These are phyloP conservation scores for Mimumesa dahlbomi DNA, from an alignment of 2,888 invertebrate genomes.

Conservation along the genomic window DNA sequence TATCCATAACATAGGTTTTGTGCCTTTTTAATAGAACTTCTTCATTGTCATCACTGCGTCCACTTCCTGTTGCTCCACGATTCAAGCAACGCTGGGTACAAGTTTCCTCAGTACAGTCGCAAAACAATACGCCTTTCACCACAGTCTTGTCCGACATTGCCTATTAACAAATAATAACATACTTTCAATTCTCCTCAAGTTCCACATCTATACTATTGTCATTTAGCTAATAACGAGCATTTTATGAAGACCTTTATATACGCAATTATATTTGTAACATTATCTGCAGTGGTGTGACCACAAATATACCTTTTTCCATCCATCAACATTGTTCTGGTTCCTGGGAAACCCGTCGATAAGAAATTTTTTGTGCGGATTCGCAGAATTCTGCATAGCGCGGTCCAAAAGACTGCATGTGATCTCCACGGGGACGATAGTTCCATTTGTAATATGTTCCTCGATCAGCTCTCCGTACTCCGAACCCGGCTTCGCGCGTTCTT, in stretches of 20 bases:
- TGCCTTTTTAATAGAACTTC: slow-evolving; percentile 94
- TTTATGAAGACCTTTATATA: not conserved
- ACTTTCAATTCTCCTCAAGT: too few relatives aligned
- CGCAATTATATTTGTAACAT: not conserved
- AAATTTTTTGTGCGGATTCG: slow-evolving; percentile 84
- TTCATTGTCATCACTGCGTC: slow-evolving; percentile 96
- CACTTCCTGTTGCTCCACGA: slow-evolving; percentile 94
- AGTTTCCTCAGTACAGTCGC: slow-evolving; percentile 92
- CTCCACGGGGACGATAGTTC: slow-evolving; percentile 98
- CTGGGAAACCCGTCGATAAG: slow-evolving; percentile 99
- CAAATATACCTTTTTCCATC: slow-evolving; percentile 87
- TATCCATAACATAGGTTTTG: slow-evolving; percentile 91
- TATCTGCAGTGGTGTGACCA: too few relatives aligned
- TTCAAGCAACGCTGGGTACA: slow-evolving; percentile 93
- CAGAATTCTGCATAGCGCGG: slow-evolving; percentile 87
- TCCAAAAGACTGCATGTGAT: slow-evolving; percentile 98
- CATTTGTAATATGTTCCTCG: slow-evolving; percentile 94
- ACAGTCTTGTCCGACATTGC: slow-evolving; percentile 91
- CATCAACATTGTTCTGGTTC: slow-evolving; percentile 97
- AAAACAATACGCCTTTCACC: slow-evolving; percentile 93
- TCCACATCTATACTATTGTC: too few relatives aligned
- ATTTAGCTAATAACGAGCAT: too few relatives aligned
- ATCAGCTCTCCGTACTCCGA: slow-evolving; percentile 96
- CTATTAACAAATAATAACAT: slow-evolving; percentile 66
- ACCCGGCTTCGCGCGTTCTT: slow-evolving; percentile 91